These are phyloP conservation scores for Sapajus apella DNA, from an alignment of 2,113 vertebrate species.

Conservation along the genomic window DNA sequence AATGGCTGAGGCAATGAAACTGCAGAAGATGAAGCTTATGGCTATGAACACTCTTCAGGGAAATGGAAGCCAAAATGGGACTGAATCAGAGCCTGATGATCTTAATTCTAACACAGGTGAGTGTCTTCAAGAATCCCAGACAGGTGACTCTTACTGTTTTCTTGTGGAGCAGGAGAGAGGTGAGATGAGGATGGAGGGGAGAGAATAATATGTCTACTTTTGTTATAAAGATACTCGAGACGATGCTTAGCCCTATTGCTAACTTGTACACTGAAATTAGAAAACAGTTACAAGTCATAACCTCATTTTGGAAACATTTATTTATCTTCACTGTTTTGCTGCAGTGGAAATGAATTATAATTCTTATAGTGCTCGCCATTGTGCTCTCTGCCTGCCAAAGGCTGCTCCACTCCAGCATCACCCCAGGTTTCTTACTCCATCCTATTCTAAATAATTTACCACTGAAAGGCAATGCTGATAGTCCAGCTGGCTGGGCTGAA, in stretches of 20 bases:
- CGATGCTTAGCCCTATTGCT: background rate
- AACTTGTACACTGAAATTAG: background rate
- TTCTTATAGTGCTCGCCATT: background rate
- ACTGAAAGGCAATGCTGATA: background rate
- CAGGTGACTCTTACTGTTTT: background rate
- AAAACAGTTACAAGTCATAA: background rate
- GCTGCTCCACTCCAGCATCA: background rate
- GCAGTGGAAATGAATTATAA: background rate
- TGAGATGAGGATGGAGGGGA: rapidly evolving
- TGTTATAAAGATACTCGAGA: background rate
- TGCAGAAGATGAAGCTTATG: conserved; percentile 95
- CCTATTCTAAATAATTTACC: background rate
- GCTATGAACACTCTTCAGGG: conserved; percentile 92
- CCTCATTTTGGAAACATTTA: background rate
- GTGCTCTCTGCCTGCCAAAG: background rate
- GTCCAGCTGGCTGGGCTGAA: background rate
- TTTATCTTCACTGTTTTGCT: background rate
- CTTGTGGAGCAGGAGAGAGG: background rate
- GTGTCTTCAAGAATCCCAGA: background rate
- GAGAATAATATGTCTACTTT: background rate
- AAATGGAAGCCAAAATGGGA: conserved; percentile 88
- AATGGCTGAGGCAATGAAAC: conserved; percentile 94
- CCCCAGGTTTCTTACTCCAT: background rate
- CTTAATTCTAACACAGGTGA: conserved; percentile 91
- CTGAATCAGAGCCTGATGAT: conserved; percentile 91